These are phyloP conservation scores for Eulemur albifrons DNA, from an alignment of 2,797 vertebrate genomes.

Conservation along the genomic window DNA sequence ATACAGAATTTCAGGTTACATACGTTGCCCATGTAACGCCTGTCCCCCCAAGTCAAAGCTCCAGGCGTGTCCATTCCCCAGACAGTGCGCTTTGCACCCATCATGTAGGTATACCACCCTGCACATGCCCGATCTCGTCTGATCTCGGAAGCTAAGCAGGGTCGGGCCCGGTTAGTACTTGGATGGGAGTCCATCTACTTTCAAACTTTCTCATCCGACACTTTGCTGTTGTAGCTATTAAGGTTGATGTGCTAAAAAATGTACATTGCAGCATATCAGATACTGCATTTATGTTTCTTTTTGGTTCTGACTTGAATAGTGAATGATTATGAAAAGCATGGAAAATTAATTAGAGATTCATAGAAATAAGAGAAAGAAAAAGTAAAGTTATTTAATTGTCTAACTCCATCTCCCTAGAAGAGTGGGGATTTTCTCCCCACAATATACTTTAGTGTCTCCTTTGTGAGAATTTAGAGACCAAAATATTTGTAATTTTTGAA, in stretches of 20 bases:
- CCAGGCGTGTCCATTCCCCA: too few relatives aligned
- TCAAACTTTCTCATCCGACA: not conserved
- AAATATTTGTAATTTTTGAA: not conserved
- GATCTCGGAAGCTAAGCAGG: too few relatives aligned
- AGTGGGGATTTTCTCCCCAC: not conserved
- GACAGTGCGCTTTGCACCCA: too few relatives aligned
- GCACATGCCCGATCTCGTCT: too few relatives aligned
- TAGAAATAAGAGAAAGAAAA: not conserved
- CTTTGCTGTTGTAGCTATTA: not conserved
- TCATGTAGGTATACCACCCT: too few relatives aligned
- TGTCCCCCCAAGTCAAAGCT: too few relatives aligned
- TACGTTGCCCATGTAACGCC: too few relatives aligned
- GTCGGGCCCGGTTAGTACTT: too few relatives aligned
- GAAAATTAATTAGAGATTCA: constrained; percentile 21
- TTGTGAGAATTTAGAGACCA: not conserved
- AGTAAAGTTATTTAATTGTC: not conserved
- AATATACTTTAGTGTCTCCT: not conserved
- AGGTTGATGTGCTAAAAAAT: constrained; percentile 21
- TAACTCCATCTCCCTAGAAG: not conserved
- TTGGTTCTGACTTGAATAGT: constrained; percentile 22
- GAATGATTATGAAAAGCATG: constrained; percentile 26
- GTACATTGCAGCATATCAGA: constrained; percentile 32
- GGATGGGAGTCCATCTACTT: not conserved
- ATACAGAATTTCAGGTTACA: too few relatives aligned
- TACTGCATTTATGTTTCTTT: constrained; percentile 48